A percentile compares a stretch with the other conserved stretches of the same genome.
Conservation (phyloP, 2,113 vertebrate genomes). For the Panthera uncia region DNA sequence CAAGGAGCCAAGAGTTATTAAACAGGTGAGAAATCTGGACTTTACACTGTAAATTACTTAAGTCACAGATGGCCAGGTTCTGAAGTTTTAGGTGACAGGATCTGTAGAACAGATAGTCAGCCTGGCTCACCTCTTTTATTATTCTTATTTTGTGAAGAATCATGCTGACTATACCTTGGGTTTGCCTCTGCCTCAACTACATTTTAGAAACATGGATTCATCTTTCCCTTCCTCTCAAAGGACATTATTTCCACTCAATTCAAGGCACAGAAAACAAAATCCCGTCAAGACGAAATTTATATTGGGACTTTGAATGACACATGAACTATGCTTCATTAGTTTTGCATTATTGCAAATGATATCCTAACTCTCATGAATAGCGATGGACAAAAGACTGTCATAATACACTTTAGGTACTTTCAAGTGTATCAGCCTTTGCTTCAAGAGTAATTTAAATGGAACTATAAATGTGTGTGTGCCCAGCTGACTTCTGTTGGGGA, state of each 20-base stretch:
- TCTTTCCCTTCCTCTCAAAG: conserved; percentile 10
- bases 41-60: neutral
- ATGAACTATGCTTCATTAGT: neutral
- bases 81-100: neutral
- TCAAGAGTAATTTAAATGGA: conserved; percentile 40
- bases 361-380: conserved; percentile 47
- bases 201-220: neutral
- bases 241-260: conserved; percentile 50
- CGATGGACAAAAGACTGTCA: neutral
- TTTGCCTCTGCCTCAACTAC: neutral
- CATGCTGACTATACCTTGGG: neutral
- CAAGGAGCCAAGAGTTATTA: neutral
- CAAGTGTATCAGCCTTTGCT: neutral
- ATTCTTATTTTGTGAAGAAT: neutral
- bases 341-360: conserved; percentile 46
- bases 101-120: neutral
- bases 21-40: neutral
- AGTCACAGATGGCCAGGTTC: neutral
- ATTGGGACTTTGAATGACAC: conserved; percentile 35
- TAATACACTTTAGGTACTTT: neutral
- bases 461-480: neutral
- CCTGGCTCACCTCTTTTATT: neutral
- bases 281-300: neutral
- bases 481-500: neutral
- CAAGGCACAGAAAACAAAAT: conserved; percentile 54